Conservation (phyloP, 2,797 vertebrate species). For the Buceros bicornis region DNA sequence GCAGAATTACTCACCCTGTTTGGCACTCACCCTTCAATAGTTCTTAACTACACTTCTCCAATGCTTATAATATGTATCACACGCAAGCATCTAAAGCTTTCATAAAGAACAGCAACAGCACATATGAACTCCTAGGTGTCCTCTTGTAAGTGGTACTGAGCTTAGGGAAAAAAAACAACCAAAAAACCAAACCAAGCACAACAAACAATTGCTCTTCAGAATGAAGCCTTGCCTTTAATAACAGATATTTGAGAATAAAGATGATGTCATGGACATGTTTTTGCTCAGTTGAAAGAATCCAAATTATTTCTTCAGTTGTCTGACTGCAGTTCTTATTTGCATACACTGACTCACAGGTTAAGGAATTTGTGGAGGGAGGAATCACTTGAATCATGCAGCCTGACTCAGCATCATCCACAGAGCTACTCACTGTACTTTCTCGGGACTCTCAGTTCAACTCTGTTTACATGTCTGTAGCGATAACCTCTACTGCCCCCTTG, state of each 20-base stretch:
- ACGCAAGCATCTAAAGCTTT: neutral
- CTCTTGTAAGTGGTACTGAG: neutral
- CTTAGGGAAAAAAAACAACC: neutral
- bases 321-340: slow-evolving; percentile 36
- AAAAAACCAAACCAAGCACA: neutral
- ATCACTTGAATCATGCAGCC: slow-evolving; percentile 30
- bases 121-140: neutral
- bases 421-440: slow-evolving; percentile 3
- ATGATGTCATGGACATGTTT: slow-evolving; percentile 3
- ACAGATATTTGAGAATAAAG: neutral
- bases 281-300: neutral
- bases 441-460: neutral
- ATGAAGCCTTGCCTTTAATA: neutral
- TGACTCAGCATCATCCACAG: neutral
- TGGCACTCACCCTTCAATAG: neutral
- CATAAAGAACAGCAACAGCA: neutral
- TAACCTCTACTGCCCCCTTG: neutral
- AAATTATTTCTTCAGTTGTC: slow-evolving; percentile 31
- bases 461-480: slow-evolving; percentile 32
- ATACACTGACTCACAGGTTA: slow-evolving; percentile 28
- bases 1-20: neutral
- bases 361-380: slow-evolving; percentile 18
- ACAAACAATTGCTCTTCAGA: neutral
- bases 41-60: neutral
- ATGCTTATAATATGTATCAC: neutral